Evolutionary conservation across 1,140 invertebrate genomes (phyloP), one percentile per base, ranked within the genome.

Genomic region (Eriosoma lanigerum): DNA sequence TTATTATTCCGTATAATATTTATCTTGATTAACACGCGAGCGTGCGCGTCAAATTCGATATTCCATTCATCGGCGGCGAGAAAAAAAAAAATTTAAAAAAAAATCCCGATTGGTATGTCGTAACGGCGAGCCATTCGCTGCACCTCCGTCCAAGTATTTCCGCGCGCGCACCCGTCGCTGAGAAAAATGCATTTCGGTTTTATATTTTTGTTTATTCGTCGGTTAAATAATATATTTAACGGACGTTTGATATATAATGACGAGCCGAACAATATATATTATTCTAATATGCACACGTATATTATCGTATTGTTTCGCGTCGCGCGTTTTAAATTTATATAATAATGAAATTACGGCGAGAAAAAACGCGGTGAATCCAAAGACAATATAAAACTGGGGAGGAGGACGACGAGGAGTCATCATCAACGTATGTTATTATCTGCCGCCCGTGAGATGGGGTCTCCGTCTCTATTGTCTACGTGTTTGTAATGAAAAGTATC

Each of bases 401-500:
- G 8, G 8, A 78, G 62, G 75, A 60, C 56, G 24, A 21, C 46
- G 75, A 60, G 24, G 32, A 46, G 75, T 76, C 54, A 46, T 76
- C 64, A 8, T 38, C 32, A 8, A 56, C 73, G 73, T 50, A 68
- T 68, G 32, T 38, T 38, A 5, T 5, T 54, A n/a, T n/a, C 52
- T n/a, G 52, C 52, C n/a, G 52, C 52, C 66, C 38, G 66, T 48
- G 66, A 48, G 46, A 26, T 50, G 46, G 68, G 68, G 48, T 72
- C 68, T 29, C 26, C 46, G 26, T 6, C 24, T 78, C 75, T 21
- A 78, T 78, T 78, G 75, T 78, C 75, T 78, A 76, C 73, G 73
- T 78, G 75, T 78, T 62, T 56, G 56, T 78, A 78, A 78, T 78
- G 75, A 78, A 78, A 78, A 78, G 75, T 78, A 78, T 78, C 75